phyloP scores from a whole-genome alignment of 2,113 vertebrate species.

The Gasterosteus nipponicus region DNA sequence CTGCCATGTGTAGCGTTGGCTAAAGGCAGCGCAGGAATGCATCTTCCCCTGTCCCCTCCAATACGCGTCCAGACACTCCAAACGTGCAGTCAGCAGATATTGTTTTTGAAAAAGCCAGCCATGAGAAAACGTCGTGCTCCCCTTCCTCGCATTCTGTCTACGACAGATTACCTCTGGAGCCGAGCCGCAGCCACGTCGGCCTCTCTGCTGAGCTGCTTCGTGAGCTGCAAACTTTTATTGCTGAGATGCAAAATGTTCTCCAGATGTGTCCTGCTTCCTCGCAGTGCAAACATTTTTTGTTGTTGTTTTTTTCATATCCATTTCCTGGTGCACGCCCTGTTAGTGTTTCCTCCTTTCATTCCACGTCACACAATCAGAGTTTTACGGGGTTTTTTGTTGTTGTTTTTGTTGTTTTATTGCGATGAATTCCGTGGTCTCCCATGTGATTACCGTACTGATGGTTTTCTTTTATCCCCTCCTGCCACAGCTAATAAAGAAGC shows the following conservation, averaged over 20 bases:
- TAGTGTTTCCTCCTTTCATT: constrained; percentile 11
- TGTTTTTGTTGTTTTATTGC: constrained; percentile 11
- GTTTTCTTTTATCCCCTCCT: constrained; percentile 1
- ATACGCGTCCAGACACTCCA: background rate
- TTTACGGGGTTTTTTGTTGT: background rate
- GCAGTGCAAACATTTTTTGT: background rate
- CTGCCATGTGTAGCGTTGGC: background rate
- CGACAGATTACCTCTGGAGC: background rate
- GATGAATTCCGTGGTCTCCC: background rate
- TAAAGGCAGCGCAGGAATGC: background rate
- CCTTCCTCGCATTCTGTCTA: background rate
- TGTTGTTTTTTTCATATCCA: background rate
- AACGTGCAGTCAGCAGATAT: background rate
- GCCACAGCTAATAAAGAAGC: constrained; percentile 33
- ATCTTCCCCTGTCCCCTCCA: no score
- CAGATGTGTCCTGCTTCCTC: constrained; percentile 26
- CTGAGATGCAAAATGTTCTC: background rate
- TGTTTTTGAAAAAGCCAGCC: no score
- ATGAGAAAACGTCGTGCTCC: background rate
- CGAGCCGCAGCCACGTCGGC: background rate
- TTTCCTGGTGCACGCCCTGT: background rate
- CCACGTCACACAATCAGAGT: background rate
- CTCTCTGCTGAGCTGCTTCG: constrained; percentile 1
- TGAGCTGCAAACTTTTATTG: background rate
- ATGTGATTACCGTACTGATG: background rate